phyloP scores from a whole-genome alignment of 2,797 vertebrate genomes.

The Myripristis murdjan region DNA sequence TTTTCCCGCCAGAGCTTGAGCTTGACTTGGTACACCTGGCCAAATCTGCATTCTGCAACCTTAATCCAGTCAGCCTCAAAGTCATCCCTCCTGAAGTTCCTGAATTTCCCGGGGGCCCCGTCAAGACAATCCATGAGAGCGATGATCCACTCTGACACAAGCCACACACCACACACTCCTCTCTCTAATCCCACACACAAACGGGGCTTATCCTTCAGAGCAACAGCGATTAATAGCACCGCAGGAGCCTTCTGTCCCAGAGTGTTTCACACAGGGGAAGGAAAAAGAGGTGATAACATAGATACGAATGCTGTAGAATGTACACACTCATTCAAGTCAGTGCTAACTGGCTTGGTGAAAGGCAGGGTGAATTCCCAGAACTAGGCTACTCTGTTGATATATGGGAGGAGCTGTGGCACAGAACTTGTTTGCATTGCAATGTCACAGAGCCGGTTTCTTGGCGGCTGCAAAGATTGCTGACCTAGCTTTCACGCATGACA shows the following conservation, averaged over 20 bases:
- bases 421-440: slow-evolving; percentile 68
- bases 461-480: slow-evolving; percentile 5
- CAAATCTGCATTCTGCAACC: slow-evolving; percentile 86
- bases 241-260: slow-evolving; percentile 1
- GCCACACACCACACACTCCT: not conserved
- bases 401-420: slow-evolving; percentile 58
- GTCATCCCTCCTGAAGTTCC: slow-evolving; percentile 86
- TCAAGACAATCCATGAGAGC: slow-evolving; percentile 63
- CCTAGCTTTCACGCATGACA: slow-evolving; percentile 10
- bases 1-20: slow-evolving; percentile 85
- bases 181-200: slow-evolving; percentile 50
- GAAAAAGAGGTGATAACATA: not conserved
- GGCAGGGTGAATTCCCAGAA: slow-evolving; percentile 17
- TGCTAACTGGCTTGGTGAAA: slow-evolving; percentile 9
- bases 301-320: slow-evolving; percentile 8
- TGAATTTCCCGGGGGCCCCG: slow-evolving; percentile 57
- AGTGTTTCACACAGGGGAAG: not conserved
- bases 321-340: not conserved
- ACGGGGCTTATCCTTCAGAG: slow-evolving; percentile 53
- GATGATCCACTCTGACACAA: slow-evolving; percentile 23
- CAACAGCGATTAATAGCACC: slow-evolving; percentile 26
- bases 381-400: not conserved
- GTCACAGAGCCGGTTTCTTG: slow-evolving; percentile 64
- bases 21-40: slow-evolving; percentile 89
- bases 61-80: slow-evolving; percentile 90